These are phyloP conservation scores for Phragmatobia fuliginosa DNA, from an alignment of 2,888 invertebrate species.

Conservation along the genomic window DNA sequence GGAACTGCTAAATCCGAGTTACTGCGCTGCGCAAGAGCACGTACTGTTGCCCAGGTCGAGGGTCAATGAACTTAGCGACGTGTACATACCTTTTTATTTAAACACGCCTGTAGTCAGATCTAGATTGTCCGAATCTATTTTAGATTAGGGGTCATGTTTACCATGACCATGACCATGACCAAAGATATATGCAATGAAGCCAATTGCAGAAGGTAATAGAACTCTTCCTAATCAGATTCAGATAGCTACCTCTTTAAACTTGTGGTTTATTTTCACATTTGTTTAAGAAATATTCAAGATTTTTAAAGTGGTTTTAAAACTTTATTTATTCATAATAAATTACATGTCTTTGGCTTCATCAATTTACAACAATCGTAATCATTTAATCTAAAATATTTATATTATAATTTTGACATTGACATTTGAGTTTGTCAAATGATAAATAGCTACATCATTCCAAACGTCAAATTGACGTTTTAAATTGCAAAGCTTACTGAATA, in stretches of 20 bases:
- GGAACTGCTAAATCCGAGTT: conserved; percentile 50
- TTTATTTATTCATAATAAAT: background rate
- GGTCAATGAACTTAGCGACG: conserved; percentile 56
- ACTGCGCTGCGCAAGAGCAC: conserved; percentile 45
- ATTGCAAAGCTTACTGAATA: background rate
- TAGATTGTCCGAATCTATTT: conserved; percentile 7
- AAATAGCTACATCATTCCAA: background rate
- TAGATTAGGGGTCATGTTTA: too few species aligned
- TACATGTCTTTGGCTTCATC: background rate
- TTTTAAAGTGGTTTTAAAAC: background rate
- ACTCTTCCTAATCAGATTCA: background rate
- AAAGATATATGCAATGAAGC: background rate
- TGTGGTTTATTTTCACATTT: background rate
- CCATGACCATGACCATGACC: too few species aligned
- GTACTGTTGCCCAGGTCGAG: conserved; percentile 67
- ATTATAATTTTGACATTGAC: background rate
- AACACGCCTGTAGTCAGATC: conserved; percentile 8
- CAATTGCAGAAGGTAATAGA: background rate
- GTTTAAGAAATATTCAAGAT: background rate
- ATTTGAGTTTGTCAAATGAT: background rate
- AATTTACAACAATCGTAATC: background rate
- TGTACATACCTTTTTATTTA: conserved; percentile 28
- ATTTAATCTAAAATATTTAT: background rate
- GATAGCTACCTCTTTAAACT: background rate
- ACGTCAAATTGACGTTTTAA: background rate